Conservation (phyloP, 2,888 invertebrate species). For the Drosophila neonasuta region DNA sequence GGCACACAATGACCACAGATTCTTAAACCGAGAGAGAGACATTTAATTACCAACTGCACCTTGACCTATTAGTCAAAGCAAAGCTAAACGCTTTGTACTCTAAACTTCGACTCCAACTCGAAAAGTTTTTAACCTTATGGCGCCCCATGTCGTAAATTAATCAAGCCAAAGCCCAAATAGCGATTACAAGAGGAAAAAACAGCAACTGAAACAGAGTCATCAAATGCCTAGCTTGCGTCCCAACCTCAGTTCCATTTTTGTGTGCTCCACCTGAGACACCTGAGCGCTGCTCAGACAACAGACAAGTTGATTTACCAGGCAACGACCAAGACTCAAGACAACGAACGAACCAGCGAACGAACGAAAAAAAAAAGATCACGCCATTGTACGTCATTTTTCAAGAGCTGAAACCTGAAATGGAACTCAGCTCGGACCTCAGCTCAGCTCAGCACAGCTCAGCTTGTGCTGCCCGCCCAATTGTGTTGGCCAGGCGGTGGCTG, state of each 20-base stretch:
- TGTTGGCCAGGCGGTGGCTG: constrained; percentile 16
- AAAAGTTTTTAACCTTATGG: constrained; percentile 50
- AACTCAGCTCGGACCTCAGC: constrained; percentile 54
- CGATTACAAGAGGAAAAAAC: constrained; percentile 45
- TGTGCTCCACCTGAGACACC: constrained; percentile 54
- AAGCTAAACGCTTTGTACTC: constrained; percentile 60
- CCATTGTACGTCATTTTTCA: constrained; percentile 74
- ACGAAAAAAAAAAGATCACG: constrained; percentile 35
- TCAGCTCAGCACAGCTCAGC: constrained; percentile 18
- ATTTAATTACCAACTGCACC: constrained; percentile 49
- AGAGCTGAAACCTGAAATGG: constrained; percentile 69
- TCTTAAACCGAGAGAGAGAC: constrained; percentile 18
- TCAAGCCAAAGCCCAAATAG: constrained; percentile 53
- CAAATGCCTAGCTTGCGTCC: constrained; percentile 54
- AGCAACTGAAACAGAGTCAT: constrained; percentile 63
- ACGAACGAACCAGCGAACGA: not conserved
- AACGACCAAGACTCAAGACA: constrained; percentile 13
- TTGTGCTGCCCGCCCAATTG: constrained; percentile 24
- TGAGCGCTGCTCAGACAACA: constrained; percentile 50
- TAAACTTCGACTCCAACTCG: not conserved
- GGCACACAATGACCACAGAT: constrained; percentile 29
- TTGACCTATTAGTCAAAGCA: constrained; percentile 68
- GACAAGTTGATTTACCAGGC: constrained; percentile 74
- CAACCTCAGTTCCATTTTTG: constrained; percentile 18
- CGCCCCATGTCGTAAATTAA: constrained; percentile 66